Percentiles rank a stretch among this genome's conserved stretches.
Evolutionary conservation across 2,113 vertebrate species (phyloP).

Genomic region (Calyptommatus sinebrachiatus): DNA sequence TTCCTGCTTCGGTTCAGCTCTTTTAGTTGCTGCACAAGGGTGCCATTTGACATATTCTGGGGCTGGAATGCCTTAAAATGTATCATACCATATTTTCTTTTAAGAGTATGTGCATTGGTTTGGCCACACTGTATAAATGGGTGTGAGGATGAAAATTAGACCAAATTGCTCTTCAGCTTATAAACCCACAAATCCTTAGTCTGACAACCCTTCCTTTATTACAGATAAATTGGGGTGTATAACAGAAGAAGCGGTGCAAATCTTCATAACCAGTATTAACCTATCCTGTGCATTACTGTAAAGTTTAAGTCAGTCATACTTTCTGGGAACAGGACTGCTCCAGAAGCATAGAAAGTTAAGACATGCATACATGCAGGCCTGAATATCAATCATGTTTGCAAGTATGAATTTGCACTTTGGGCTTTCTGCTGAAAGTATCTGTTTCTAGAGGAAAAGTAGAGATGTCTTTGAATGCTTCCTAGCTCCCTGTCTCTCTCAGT

Average conservation of each 20-base stretch:
- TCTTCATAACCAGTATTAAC: slow-evolving; percentile 4
- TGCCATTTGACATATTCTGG: neutral
- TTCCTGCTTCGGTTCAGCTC: neutral
- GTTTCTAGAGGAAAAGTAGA: neutral
- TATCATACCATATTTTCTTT: neutral
- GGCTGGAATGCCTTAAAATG: neutral
- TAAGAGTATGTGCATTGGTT: neutral
- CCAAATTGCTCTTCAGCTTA: neutral
- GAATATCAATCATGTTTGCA: neutral
- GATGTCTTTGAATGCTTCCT: neutral
- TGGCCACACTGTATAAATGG: neutral
- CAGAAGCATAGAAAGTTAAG: neutral
- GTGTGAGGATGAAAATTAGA: neutral
- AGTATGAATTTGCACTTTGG: neutral
- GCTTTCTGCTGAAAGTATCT: neutral
- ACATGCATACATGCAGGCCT: neutral
- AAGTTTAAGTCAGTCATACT: neutral
- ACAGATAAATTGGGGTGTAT: neutral
- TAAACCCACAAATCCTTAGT: neutral
- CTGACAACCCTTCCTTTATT: neutral
- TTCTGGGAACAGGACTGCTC: neutral
- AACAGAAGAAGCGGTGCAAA: neutral
- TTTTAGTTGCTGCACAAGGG: slow-evolving; percentile 6
- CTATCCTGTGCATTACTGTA: neutral
- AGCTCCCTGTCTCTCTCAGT: neutral